Evolutionary conservation across 2,113 vertebrate genomes (phyloP).

Genomic region (Azemiops feae): DNA sequence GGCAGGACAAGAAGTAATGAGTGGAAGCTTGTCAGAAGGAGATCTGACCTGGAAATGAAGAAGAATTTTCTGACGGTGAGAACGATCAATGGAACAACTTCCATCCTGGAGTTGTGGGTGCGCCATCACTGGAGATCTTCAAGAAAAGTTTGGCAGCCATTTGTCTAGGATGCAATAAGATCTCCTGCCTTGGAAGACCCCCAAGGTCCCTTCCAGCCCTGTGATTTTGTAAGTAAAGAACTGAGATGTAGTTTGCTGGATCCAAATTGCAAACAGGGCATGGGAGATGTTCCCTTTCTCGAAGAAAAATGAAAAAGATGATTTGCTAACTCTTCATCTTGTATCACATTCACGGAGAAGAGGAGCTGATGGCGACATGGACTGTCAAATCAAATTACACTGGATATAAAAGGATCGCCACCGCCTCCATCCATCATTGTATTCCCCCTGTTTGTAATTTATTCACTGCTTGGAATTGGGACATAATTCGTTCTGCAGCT

Average conservation of each 20-base stretch:
- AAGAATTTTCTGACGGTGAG: too few relatives aligned
- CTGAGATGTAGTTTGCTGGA: background rate
- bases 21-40: too few relatives aligned
- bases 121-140: too few relatives aligned
- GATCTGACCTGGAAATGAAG: too few relatives aligned
- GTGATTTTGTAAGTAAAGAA: background rate
- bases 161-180: too few relatives aligned
- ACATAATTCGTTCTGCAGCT: background rate
- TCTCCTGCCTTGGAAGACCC: too few relatives aligned
- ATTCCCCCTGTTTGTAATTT: background rate
- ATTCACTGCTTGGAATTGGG: conserved; percentile 16
- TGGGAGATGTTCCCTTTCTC: background rate
- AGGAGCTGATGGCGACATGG: background rate
- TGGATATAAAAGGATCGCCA: background rate
- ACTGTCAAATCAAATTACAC: background rate
- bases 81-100: too few relatives aligned
- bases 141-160: too few relatives aligned
- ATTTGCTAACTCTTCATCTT: background rate
- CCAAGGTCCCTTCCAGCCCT: too few relatives aligned
- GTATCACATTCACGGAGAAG: fast-evolving
- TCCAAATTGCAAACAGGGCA: fast-evolving
- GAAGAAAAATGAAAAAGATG: background rate
- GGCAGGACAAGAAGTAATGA: background rate
- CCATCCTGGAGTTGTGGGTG: too few relatives aligned
- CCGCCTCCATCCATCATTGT: background rate